A percentile compares a stretch with the other conserved stretches of the same genome.
These are phyloP conservation scores for Acanthoscelides obtectus DNA, from an alignment of 2,888 invertebrate species.

Conservation along the genomic window DNA sequence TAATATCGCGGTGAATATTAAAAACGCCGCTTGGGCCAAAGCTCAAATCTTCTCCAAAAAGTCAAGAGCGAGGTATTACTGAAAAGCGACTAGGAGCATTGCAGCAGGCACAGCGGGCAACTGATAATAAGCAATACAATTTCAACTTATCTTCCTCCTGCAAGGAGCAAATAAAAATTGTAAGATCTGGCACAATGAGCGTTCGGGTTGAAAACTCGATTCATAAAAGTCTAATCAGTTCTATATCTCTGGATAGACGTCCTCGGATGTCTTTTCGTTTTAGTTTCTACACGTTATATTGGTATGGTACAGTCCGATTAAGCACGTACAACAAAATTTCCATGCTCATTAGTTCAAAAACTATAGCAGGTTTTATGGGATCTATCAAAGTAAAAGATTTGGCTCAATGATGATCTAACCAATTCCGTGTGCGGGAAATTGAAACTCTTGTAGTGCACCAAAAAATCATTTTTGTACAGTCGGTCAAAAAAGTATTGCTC, in stretches of 20 bases:
- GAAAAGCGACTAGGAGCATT: neutral
- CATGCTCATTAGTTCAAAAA: too few relatives aligned
- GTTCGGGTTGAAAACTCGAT: neutral
- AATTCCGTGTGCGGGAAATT: too few relatives aligned
- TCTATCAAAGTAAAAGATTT: neutral
- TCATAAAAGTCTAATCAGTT: neutral
- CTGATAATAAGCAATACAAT: neutral
- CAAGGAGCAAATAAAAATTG: neutral
- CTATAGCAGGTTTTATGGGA: neutral
- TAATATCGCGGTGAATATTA: neutral
- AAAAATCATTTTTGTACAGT: too few relatives aligned
- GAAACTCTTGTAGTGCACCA: too few relatives aligned
- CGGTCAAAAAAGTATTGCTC: too few relatives aligned
- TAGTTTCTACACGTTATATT: too few relatives aligned
- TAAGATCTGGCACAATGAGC: neutral
- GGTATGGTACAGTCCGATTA: too few relatives aligned
- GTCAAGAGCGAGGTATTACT: neutral
- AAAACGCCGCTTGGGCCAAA: neutral
- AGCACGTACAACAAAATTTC: too few relatives aligned
- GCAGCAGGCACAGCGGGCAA: neutral
- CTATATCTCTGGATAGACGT: neutral
- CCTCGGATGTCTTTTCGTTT: neutral
- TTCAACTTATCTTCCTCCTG: neutral
- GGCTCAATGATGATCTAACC: too few relatives aligned
- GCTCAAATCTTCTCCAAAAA: neutral